Evolutionary conservation across 2,888 invertebrate genomes (phyloP).

Genomic region (Ormyrus thymus): DNA sequence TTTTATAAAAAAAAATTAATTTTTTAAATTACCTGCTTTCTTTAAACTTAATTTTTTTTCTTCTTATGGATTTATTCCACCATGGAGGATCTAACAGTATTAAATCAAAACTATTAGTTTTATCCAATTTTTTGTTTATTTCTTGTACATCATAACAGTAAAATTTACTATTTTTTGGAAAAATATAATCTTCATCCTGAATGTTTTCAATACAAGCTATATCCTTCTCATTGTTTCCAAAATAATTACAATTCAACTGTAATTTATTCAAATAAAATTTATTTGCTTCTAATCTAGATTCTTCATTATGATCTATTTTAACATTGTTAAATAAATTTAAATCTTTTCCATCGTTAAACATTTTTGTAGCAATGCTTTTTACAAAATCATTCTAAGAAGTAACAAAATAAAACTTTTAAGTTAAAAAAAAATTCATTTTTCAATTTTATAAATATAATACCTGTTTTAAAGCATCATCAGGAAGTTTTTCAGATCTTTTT

Average conservation of each 20-base stretch:
- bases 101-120: slow-evolving; percentile 82
- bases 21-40: slow-evolving; percentile 78
- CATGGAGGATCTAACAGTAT: slow-evolving; percentile 96
- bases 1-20: slow-evolving; percentile 37
- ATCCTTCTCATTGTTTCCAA: slow-evolving; percentile 79
- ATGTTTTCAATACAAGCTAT: slow-evolving; percentile 76
- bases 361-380: slow-evolving; percentile 61
- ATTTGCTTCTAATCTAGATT: slow-evolving; percentile 70
- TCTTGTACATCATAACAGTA: slow-evolving; percentile 81
- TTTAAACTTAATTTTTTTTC: slow-evolving; percentile 81
- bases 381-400: slow-evolving; percentile 67
- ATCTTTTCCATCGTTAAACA: slow-evolving; percentile 61
- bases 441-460: slow-evolving; percentile 54
- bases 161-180: slow-evolving; percentile 82
- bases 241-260: slow-evolving; percentile 66
- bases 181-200: slow-evolving; percentile 77
- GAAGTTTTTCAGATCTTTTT: slow-evolving; percentile 52
- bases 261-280: slow-evolving; percentile 73
- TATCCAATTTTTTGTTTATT: slow-evolving; percentile 77
- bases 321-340: slow-evolving; percentile 62
- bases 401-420: slow-evolving; percentile 18
- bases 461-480: slow-evolving; percentile 63
- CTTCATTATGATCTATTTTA: slow-evolving; percentile 68
- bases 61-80: slow-evolving; percentile 95
- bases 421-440: slow-evolving; percentile 5